Percentiles rank a stretch among this genome's conserved stretches.
phyloP scores from a whole-genome alignment of 2,797 vertebrate genomes.

The Pempheris klunzingeri region DNA sequence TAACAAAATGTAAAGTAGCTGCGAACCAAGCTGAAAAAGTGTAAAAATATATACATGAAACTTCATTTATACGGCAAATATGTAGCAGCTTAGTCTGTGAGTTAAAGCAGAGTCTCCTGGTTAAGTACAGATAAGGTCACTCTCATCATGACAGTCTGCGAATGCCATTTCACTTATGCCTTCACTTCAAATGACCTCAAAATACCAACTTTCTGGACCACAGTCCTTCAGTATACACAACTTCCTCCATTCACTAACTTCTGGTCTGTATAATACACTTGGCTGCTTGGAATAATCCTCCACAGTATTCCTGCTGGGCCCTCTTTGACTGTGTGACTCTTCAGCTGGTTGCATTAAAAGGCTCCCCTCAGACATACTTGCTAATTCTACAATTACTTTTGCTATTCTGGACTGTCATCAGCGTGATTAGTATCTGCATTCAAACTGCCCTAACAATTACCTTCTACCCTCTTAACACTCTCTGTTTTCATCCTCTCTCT shows the following conservation, averaged over 20 bases:
- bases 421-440: slow-evolving; percentile 18
- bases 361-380: not conserved
- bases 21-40: not conserved
- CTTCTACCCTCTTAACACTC: slow-evolving; percentile 2
- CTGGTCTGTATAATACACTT: slow-evolving; percentile 28
- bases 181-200: slow-evolving; percentile 7
- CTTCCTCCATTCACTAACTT: slow-evolving; percentile 20
- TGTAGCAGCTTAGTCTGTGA: not conserved
- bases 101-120: not conserved
- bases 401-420: not conserved
- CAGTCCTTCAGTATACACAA: slow-evolving; percentile 5
- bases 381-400: slow-evolving; percentile 8
- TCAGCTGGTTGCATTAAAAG: not conserved
- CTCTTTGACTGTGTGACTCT: not conserved
- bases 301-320: not conserved
- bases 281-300: slow-evolving; percentile 36
- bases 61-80: not conserved
- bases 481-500: slow-evolving; percentile 1
- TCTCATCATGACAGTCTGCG: not conserved
- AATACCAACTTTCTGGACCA: slow-evolving; percentile 11
- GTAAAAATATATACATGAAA: not conserved
- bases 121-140: slow-evolving; percentile 11
- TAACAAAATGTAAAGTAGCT: not conserved
- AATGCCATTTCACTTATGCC: slow-evolving; percentile 3
- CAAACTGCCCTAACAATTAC: slow-evolving; percentile 1